Evolutionary conservation across 2,888 invertebrate species (phyloP).

Genomic region (Macrosoma leucophasiata): DNA sequence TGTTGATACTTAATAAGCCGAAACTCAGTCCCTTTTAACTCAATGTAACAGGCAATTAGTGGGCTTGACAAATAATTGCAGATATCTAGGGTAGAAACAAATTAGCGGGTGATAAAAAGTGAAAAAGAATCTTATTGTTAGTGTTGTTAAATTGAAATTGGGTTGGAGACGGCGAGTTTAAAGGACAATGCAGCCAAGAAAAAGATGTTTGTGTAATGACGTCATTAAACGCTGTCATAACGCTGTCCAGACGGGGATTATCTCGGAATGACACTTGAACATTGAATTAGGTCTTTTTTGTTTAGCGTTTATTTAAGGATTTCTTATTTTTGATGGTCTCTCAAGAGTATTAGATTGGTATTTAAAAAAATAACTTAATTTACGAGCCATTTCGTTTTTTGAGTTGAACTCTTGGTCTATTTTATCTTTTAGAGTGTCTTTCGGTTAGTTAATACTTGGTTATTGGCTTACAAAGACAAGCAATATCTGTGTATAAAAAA

Average conservation of each 20-base stretch:
- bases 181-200: slow-evolving; percentile 48
- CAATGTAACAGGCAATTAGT: slow-evolving; percentile 56
- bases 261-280: slow-evolving; percentile 33
- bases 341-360: too few relatives aligned
- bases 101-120: slow-evolving; percentile 20
- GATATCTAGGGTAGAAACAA: slow-evolving; percentile 40
- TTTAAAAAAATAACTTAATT: too few relatives aligned
- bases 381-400: too few relatives aligned
- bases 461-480: too few relatives aligned
- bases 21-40: slow-evolving; percentile 38
- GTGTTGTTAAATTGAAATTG: slow-evolving; percentile 4
- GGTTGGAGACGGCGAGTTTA: slow-evolving; percentile 22
- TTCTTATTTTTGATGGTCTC: too few relatives aligned
- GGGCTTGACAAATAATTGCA: slow-evolving; percentile 54
- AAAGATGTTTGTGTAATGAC: slow-evolving; percentile 57
- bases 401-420: too few relatives aligned
- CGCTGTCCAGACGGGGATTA: slow-evolving; percentile 49
- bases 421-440: too few relatives aligned
- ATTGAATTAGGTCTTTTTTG: too few relatives aligned
- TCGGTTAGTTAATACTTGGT: too few relatives aligned
- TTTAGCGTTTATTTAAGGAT: too few relatives aligned
- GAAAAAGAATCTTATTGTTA: slow-evolving; percentile 22
- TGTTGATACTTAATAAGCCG: slow-evolving; percentile 42
- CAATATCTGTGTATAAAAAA: too few relatives aligned
- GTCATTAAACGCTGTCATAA: slow-evolving; percentile 53